These are phyloP conservation scores for Antheraea pernyi DNA, from an alignment of 1,140 invertebrate genomes.

Conservation along the genomic window DNA sequence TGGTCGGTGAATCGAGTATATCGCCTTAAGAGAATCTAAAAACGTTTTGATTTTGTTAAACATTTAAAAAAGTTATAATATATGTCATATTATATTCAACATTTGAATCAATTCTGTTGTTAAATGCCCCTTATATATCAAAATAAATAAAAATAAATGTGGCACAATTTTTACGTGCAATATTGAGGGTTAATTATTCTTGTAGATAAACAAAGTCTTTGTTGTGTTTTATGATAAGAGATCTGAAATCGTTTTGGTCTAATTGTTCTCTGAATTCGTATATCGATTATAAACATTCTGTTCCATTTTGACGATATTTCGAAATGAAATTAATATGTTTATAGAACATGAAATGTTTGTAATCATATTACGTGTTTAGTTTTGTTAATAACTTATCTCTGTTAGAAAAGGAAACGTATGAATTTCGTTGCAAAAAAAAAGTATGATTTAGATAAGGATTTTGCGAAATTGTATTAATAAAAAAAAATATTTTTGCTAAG, in stretches of 20 bases:
- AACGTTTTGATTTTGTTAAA: background rate
- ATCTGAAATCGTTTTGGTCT: constrained; percentile 11
- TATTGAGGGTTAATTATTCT: constrained; percentile 33
- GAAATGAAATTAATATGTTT: background rate
- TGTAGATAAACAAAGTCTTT: constrained; percentile 3
- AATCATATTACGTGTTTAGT: background rate
- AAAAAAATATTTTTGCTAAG: constrained; percentile 24
- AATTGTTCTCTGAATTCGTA: background rate
- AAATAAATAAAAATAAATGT: background rate
- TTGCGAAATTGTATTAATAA: constrained; percentile 10
- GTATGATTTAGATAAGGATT: constrained; percentile 10
- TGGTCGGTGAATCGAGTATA: constrained; percentile 12
- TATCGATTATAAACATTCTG: background rate
- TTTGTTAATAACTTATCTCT: background rate
- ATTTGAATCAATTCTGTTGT: background rate
- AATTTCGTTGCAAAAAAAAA: background rate
- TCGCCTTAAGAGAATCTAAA: background rate
- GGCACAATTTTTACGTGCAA: constrained; percentile 45
- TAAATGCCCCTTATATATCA: background rate
- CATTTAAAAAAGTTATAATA: background rate
- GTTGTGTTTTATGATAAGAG: constrained; percentile 2
- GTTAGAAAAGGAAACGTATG: background rate
- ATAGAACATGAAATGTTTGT: background rate
- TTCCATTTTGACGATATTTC: background rate
- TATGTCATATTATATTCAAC: background rate